Evolutionary conservation across 2,888 invertebrate species (phyloP).

Genomic region (Stegana nigrithorax): DNA sequence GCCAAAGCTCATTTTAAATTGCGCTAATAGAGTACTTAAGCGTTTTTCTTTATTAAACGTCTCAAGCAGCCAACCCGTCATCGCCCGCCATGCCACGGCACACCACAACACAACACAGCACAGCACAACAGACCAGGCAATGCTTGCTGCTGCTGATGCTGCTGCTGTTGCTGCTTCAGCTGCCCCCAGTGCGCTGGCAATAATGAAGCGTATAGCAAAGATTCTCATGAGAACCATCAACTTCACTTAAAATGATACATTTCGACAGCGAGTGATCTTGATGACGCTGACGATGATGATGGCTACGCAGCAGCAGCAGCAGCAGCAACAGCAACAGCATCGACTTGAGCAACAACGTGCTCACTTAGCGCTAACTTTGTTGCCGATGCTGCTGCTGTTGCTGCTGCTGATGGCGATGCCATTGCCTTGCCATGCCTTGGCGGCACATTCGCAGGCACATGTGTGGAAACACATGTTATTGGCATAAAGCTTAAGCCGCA

Average conservation of each 20-base stretch:
- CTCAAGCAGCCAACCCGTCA: neutral
- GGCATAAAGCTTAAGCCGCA: neutral
- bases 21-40: conserved; percentile 55
- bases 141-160: too few relatives aligned
- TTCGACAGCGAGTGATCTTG: conserved; percentile 39
- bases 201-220: too few relatives aligned
- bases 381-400: neutral
- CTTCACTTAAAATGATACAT: conserved; percentile 35
- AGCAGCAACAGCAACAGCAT: too few relatives aligned
- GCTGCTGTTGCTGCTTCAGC: neutral
- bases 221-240: conserved; percentile 30
- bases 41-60: conserved; percentile 15
- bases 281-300: conserved; percentile 19
- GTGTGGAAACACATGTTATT: conserved; percentile 15
- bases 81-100: too few relatives aligned
- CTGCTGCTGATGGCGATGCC: neutral
- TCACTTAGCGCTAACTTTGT: neutral
- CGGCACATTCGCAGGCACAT: neutral
- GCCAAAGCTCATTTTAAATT: conserved; percentile 35
- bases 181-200: neutral
- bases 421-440: neutral
- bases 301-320: neutral
- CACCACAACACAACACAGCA: too few relatives aligned
- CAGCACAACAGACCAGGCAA: too few relatives aligned
- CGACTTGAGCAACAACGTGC: neutral